These are phyloP conservation scores for Hormaphis cornu DNA, from an alignment of 1,140 invertebrate species.

Conservation along the genomic window DNA sequence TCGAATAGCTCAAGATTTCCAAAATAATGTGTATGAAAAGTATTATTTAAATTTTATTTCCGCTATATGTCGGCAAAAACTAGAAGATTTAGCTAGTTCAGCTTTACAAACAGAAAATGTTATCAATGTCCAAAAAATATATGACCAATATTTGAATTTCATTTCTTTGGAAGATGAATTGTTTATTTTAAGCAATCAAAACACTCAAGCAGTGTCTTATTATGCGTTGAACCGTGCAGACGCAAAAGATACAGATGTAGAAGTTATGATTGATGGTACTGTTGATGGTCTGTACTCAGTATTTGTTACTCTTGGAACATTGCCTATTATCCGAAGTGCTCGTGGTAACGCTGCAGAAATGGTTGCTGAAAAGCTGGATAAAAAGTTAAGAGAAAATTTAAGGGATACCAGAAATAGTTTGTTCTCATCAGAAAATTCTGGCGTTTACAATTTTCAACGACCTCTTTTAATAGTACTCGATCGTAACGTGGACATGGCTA, in stretches of 20 bases:
- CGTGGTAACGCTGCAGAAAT: slow-evolving; percentile 96
- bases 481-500: slow-evolving; percentile 92
- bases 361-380: slow-evolving; percentile 93
- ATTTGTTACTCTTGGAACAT: slow-evolving; percentile 81
- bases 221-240: slow-evolving; percentile 92
- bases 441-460: slow-evolving; percentile 67
- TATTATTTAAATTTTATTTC: slow-evolving; percentile 98
- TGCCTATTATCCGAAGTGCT: slow-evolving; percentile 91
- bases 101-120: slow-evolving; percentile 82
- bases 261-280: slow-evolving; percentile 84
- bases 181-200: slow-evolving; percentile 87
- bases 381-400: slow-evolving; percentile 93
- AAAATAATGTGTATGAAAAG: slow-evolving; percentile 84
- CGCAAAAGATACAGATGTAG: slow-evolving; percentile 93
- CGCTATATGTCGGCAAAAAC: slow-evolving; percentile 82
- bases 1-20: slow-evolving; percentile 85
- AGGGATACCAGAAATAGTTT: slow-evolving; percentile 93
- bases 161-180: slow-evolving; percentile 97
- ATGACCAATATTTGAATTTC: slow-evolving; percentile 97
- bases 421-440: slow-evolving; percentile 66
- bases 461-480: slow-evolving; percentile 89
- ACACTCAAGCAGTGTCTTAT: slow-evolving; percentile 82
- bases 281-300: slow-evolving; percentile 95
- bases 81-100: slow-evolving; percentile 90
- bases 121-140: slow-evolving; percentile 84